These are phyloP conservation scores for Columbina picui DNA, from an alignment of 2,113 vertebrate genomes.

Conservation along the genomic window DNA sequence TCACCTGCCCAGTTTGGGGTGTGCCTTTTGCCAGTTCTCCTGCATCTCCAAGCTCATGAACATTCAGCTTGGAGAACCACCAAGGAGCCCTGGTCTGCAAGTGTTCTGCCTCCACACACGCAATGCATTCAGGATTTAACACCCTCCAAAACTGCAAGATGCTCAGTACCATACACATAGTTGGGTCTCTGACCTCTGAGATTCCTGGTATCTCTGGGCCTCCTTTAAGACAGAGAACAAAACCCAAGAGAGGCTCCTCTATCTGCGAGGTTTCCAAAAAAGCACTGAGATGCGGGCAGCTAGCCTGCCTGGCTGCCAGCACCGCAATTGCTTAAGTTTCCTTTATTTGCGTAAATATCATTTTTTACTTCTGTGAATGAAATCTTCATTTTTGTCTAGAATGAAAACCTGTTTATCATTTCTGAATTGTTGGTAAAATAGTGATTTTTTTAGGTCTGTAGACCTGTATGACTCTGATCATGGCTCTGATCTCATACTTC, in stretches of 20 bases:
- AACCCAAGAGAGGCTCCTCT: neutral
- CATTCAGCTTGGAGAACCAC: neutral
- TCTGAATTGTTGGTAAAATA: neutral
- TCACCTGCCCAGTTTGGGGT: neutral
- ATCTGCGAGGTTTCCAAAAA: neutral
- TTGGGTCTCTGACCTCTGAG: neutral
- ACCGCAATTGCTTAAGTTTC: neutral
- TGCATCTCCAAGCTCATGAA: neutral
- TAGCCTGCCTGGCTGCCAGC: neutral
- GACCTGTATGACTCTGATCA: neutral
- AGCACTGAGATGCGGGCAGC: neutral
- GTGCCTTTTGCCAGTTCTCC: neutral
- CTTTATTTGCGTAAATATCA: neutral
- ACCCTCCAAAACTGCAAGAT: accelerated
- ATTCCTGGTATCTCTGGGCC: neutral
- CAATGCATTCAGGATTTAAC: neutral
- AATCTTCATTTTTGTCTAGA: neutral
- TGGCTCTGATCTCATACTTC: neutral
- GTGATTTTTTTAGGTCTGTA: neutral
- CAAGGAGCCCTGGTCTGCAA: neutral
- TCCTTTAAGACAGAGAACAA: neutral
- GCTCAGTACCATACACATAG: accelerated
- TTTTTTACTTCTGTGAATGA: neutral
- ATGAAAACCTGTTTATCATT: neutral
- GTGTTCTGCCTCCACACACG: neutral